Evolutionary conservation across 2,888 invertebrate species (phyloP), one percentile per base, ranked within the genome.

Genomic region (Ormia ochracea): DNA sequence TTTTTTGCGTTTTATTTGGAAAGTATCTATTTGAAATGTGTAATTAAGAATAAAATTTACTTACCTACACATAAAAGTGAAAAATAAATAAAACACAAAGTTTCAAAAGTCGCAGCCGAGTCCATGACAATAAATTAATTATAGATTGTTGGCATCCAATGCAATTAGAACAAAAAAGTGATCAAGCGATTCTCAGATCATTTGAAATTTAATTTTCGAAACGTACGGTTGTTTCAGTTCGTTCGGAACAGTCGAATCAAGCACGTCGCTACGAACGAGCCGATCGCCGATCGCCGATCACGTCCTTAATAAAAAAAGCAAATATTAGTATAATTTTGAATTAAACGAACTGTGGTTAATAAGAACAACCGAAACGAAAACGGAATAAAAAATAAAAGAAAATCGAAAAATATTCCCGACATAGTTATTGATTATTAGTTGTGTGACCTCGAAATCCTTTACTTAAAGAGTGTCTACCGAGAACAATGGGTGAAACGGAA

Each of bases 121-220:
- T 82, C 82, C 82, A 82, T 82, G 82, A 84, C 82, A 83, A 82
- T 81, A 74, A 81, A 77, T 70, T 84, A 84, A 82, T 81, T 82
- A 80, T 84, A 84, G 84, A 79, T 78, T 86, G 81, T 87, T 88
- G 87, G 88, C 87, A 85, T 82, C 75, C 66, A 80, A 61, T 76
- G 45, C 75, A 82, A 80, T 72, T 82, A 75, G 80, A 81, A 81
- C 82, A 77, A 75, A 50, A n/a, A 36, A 78, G 33, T 45, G 61
- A 75, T 81, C 52, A 61, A 74, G 38, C 12, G 45, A 82, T 82
- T 83, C 85, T 85, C 84, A 82, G 85, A 85, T 86, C 87, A 90
- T 90, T 90, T 88, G 87, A 87, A 88, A 87, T 86, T 88, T 84
- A 86, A 87, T 88, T 87, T 87, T 89, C 86, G 86, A 85, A 86